phyloP scores from a whole-genome alignment of 2,888 invertebrate genomes.

The Cheilosia pagana region DNA sequence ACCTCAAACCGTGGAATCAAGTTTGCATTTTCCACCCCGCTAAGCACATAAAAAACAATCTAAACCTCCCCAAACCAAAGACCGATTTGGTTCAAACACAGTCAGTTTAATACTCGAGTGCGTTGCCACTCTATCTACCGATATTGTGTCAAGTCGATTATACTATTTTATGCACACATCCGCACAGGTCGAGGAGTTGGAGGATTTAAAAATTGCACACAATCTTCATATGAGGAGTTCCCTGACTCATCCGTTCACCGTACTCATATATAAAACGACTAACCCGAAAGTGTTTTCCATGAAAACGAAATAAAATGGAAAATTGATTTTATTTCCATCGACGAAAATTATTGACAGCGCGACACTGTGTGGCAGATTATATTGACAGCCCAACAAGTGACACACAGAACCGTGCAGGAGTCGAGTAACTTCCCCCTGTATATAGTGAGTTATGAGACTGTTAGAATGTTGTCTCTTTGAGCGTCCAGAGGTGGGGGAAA shows the following conservation, averaged over 20 bases:
- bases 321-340: slow-evolving; percentile 70
- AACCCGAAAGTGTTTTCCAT: slow-evolving; percentile 70
- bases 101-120: slow-evolving; percentile 11
- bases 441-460: slow-evolving; percentile 67
- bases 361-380: slow-evolving; percentile 73
- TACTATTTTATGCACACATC: slow-evolving; percentile 49
- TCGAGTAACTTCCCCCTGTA: slow-evolving; percentile 23
- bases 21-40: slow-evolving; percentile 54
- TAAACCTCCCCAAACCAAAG: slow-evolving; percentile 19
- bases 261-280: slow-evolving; percentile 25
- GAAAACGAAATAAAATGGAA: slow-evolving; percentile 74
- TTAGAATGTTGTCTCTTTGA: slow-evolving; percentile 65
- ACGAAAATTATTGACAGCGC: slow-evolving; percentile 73
- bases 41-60: neutral
- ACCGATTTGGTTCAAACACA: slow-evolving; percentile 38
- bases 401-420: slow-evolving; percentile 38
- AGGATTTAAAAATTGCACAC: slow-evolving; percentile 67
- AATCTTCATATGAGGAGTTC: slow-evolving; percentile 59
- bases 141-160: slow-evolving; percentile 71
- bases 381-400: slow-evolving; percentile 72
- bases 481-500: slow-evolving; percentile 18
- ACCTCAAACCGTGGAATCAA: neutral
- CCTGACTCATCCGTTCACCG: neutral
- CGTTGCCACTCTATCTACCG: slow-evolving; percentile 53
- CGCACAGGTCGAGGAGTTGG: slow-evolving; percentile 23